A percentile compares a stretch with the other conserved stretches of the same genome.
Evolutionary conservation across 30 jellyfish, hydroid and myxozoan species (phyloP).

Genomic region (Cassiopea xamachana): DNA sequence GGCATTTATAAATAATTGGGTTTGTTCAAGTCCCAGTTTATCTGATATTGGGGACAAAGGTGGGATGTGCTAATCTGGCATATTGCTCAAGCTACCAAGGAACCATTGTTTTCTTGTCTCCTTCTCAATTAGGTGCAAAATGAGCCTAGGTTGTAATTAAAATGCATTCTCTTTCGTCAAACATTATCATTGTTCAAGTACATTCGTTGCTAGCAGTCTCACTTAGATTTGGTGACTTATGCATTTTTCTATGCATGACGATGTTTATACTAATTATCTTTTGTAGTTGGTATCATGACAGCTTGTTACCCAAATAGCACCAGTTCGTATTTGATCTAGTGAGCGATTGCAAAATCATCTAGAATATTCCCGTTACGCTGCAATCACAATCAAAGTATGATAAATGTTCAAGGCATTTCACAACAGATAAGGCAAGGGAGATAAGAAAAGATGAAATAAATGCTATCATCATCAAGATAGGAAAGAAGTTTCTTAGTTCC

Average conservation of each 20-base stretch:
- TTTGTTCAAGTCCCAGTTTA: background rate
- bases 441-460: too few relatives aligned
- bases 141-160: background rate
- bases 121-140: background rate
- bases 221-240: too few relatives aligned
- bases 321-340: background rate
- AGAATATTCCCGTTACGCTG: background rate
- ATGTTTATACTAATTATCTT: too few relatives aligned
- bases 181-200: background rate
- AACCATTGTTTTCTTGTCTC: background rate
- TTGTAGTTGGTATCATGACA: too few relatives aligned
- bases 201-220: background rate
- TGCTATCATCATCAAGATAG: too few relatives aligned
- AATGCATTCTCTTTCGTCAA: background rate
- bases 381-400: background rate
- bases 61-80: background rate
- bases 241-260: too few relatives aligned
- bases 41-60: constrained; percentile 2
- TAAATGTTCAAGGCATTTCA: background rate
- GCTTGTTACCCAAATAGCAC: too few relatives aligned
- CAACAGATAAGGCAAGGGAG: too few relatives aligned
- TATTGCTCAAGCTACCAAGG: constrained; percentile 9
- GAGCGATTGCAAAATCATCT: background rate
- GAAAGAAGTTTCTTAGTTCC: too few relatives aligned
- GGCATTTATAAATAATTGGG: background rate